Base-by-base conservation (phyloP, 2,888 invertebrate genomes). In the Monoplex corrugatus region DNA sequence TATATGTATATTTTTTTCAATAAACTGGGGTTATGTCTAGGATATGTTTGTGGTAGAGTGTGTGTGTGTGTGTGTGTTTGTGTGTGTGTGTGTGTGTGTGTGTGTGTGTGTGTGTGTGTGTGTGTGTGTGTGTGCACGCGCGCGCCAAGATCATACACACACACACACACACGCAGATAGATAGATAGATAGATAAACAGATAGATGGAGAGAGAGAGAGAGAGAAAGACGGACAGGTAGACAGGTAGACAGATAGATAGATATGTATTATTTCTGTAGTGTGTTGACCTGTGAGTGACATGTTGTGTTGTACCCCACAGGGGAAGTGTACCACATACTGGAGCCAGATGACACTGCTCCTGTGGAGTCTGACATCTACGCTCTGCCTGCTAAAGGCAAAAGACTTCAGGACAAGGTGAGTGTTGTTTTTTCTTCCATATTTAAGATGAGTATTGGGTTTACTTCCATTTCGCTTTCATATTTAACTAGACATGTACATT, bases 291-390 rank as follows among this genome's bases (percentile, higher is more conserved):
- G n/a, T 72, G 72, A 32, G 28, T 44, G 32, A 16, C 50, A 23
- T 57, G 16, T 57, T 57, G 8, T 50, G 19, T 43, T 40, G 23
- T 43, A 43, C 10, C 28, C 28, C 28, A 43, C 83, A 88, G 88
- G 88, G 45, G 83, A 72, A 3, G 28, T 88, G 72, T 88, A 88
- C 35, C 83, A 83, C 68, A 88, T 88, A 40, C 40, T 88, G 83
- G 88, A 88, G 44, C 83, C 88, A 6, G 88, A 88, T 43, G 83
- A 83, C 57, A 83, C 2, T 0, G 82, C 68, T 23, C 40, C 43
- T 1, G 43, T n/a, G 43, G 83, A 83, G 13, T 6, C 40, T n/a
- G 92, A 91, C 50, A 88, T 94, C 13, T 94, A 94, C 87, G 92
- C 94, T n/a, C 84, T 91, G 28, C 92, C 92, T 28, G 50, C 89